Percentiles rank a stretch among this genome's conserved stretches.
phyloP scores from a whole-genome alignment of 1,140 invertebrate genomes.

The Anastatus disparis region DNA sequence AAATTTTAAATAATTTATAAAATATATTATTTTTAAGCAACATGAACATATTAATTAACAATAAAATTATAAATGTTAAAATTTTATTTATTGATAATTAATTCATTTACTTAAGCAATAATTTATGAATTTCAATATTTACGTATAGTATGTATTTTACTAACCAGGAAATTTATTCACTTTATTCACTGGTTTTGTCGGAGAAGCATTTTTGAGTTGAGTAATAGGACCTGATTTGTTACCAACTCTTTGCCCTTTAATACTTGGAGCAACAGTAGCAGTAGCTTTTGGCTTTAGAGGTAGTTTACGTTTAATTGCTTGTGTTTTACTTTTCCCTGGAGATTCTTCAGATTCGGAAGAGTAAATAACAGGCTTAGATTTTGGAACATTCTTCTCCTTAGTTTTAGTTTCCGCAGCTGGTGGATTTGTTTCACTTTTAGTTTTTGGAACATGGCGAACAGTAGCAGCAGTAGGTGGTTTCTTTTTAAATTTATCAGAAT shows the following conservation, averaged over 20 bases:
- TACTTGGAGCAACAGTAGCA: constrained; percentile 64
- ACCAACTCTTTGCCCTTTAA: constrained; percentile 59
- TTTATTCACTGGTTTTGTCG: constrained; percentile 52
- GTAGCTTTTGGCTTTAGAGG: constrained; percentile 70
- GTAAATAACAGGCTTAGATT: constrained; percentile 56
- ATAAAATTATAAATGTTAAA: no score
- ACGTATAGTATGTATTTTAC: constrained; percentile 4
- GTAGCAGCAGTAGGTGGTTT: constrained; percentile 62
- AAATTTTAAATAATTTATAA: no score
- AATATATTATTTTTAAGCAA: no score
- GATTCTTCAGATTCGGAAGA: constrained; percentile 70
- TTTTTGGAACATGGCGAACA: constrained; percentile 61
- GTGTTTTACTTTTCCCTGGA: constrained; percentile 61
- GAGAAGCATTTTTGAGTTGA: constrained; percentile 57
- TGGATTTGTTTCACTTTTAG: constrained; percentile 57
- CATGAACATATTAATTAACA: no score
- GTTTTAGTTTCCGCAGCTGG: constrained; percentile 49
- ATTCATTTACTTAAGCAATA: no score
- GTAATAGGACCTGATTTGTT: constrained; percentile 52
- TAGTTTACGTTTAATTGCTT: constrained; percentile 61
- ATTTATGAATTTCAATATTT: no score
- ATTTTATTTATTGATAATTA: no score
- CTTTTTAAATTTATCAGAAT: constrained; percentile 67
- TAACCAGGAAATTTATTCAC: constrained; percentile 57
- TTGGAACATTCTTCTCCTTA: constrained; percentile 57